Percentiles rank a stretch among this genome's conserved stretches.
phyloP scores from a whole-genome alignment of 2,797 vertebrate genomes.

The Melopsittacus undulatus region DNA sequence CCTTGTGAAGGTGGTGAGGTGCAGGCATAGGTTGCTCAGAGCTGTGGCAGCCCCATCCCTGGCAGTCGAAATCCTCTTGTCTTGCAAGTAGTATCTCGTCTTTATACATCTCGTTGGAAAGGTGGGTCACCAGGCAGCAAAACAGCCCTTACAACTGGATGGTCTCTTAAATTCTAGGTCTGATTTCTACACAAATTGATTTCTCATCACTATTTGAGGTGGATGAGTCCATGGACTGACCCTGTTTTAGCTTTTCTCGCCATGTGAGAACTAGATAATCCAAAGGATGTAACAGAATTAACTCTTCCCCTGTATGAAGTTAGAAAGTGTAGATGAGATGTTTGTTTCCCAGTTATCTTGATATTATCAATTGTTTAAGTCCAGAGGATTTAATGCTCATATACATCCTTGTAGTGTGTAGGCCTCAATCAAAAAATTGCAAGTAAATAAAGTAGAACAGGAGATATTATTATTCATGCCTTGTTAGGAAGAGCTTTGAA shows the following conservation, averaged over 20 bases:
- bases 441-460: neutral
- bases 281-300: neutral
- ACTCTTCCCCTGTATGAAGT: neutral
- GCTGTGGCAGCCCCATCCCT: neutral
- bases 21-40: neutral
- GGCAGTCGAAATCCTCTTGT: neutral
- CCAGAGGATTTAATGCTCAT: neutral
- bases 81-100: neutral
- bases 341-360: neutral
- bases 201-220: neutral
- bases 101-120: neutral
- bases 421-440: neutral
- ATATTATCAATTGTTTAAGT: neutral
- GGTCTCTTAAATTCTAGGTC: neutral
- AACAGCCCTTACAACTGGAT: neutral
- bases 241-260: neutral
- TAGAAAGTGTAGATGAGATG: neutral
- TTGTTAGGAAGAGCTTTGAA: conserved; percentile 27
- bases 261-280: neutral
- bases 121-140: neutral
- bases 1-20: neutral
- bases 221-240: too few species aligned
- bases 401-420: neutral
- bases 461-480: neutral
- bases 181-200: neutral